phyloP scores from a whole-genome alignment of 2,797 vertebrate species.

The Melanotaenia parkinsoni region DNA sequence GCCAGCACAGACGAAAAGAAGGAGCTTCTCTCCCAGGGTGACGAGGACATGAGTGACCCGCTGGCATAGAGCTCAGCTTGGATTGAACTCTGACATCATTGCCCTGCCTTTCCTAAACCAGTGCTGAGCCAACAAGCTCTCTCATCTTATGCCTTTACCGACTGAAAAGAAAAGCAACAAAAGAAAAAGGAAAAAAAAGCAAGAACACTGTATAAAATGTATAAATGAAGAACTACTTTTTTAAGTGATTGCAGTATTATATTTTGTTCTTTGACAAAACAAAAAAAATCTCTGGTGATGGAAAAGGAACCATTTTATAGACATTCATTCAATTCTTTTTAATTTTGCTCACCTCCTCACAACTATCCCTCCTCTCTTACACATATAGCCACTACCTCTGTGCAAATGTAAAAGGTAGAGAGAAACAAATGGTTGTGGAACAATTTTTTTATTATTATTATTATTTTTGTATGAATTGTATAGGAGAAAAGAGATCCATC shows the following conservation, averaged over 20 bases:
- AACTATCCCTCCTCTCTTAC: constrained; percentile 54
- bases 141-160: constrained; percentile 79
- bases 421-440: constrained; percentile 76
- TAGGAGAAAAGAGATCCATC: constrained; percentile 75
- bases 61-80: constrained; percentile 86
- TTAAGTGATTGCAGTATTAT: constrained; percentile 99
- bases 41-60: constrained; percentile 93
- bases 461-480: constrained; percentile 86
- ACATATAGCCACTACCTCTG: constrained; percentile 87
- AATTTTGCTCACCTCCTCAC: constrained; percentile 71
- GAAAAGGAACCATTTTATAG: constrained; percentile 85
- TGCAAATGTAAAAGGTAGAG: constrained; percentile 80
- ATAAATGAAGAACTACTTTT: constrained; percentile 99
- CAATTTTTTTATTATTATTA: constrained; percentile 72
- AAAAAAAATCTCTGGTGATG: constrained; percentile 74
- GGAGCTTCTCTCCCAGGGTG: constrained; percentile 92
- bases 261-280: constrained; percentile 88
- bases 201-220: constrained; percentile 97
- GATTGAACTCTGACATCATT: constrained; percentile 64
- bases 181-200: constrained; percentile 65
- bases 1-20: constrained; percentile 98
- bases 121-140: constrained; percentile 63
- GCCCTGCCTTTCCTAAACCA: constrained; percentile 63
- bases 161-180: constrained; percentile 80
- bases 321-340: constrained; percentile 79